Evolutionary conservation across 2,888 invertebrate genomes (phyloP), one percentile per base, ranked within the genome.

Genomic region (Apodemia duryi): DNA sequence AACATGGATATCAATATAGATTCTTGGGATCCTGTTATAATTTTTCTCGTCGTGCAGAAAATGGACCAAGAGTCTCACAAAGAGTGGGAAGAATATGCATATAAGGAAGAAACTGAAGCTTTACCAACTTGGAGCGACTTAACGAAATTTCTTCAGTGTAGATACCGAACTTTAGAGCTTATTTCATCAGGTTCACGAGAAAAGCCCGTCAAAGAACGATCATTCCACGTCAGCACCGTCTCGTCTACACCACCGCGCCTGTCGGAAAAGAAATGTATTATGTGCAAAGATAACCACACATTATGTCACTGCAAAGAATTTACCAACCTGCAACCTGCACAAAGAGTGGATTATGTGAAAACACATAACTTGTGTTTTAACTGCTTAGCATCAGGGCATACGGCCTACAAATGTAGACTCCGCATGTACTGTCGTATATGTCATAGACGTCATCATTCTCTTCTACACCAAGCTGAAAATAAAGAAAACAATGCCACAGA

Each of bases 21-120:
- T 29, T 68, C 69, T 41, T 75, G 68, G 73, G 73, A 74, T 68
- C 71, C 71, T 13, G 6, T 75, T 46, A 68, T 75, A 11, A 68
- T 75, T 63, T 73, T 71, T 68, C 63, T 75, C 9, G 66, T 73
- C 0, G 63, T 63, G 7, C 73, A 73, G 61, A 74, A 72, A 54
- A 60, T 73, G 63, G 75, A 75, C 64, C 67, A 70, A 38, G 73
- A 74, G 41, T 63, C 73, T 61, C 72, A 70, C n/a, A 70, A 69
- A 7, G 65, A 69, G 0, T 75, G 70, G 72, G 73, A 75, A 65
- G 62, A 71, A 29, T 29, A 67, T 63, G 32, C 63, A n/a, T 66
- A 68, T 49, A 61, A 35, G 52, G 65, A 67, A 43, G 43, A 64
- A n/a, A n/a, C 63, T 1, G 66, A 71, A n/a, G 64, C 54, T 1